phyloP scores from a whole-genome alignment of 2,888 invertebrate genomes.

The Agelastica alni region DNA sequence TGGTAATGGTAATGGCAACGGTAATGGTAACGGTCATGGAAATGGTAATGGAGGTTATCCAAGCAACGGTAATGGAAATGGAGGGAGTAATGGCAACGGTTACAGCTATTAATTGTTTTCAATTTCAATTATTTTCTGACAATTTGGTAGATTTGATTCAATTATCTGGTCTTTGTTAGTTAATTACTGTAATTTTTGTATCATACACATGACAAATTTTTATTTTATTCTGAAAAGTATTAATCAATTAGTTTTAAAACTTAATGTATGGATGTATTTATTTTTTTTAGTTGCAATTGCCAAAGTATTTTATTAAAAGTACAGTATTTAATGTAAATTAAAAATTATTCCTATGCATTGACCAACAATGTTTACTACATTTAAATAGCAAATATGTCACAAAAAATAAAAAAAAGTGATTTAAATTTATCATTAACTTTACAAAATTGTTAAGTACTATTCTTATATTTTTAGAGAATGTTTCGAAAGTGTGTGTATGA shows the following conservation, averaged over 20 bases:
- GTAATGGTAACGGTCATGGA: slow-evolving; percentile 25
- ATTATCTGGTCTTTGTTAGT: slow-evolving; percentile 15
- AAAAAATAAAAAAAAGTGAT: not conserved
- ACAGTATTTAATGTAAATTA: not conserved
- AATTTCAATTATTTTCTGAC: slow-evolving; percentile 28
- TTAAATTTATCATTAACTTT: not conserved
- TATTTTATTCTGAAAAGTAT: not conserved
- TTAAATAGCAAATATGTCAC: not conserved
- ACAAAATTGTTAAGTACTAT: not conserved
- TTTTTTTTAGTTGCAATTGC: not conserved
- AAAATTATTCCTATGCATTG: not conserved
- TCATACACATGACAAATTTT: not conserved
- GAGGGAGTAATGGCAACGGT: slow-evolving; percentile 33
- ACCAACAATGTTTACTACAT: not conserved
- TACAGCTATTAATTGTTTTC: slow-evolving; percentile 26
- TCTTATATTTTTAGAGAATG: not conserved
- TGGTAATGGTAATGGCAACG: slow-evolving; percentile 31
- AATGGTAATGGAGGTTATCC: slow-evolving; percentile 18
- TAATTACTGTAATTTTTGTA: not conserved
- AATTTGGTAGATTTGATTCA: slow-evolving; percentile 20
- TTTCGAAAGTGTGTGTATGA: not conserved
- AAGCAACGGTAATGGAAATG: slow-evolving; percentile 23
- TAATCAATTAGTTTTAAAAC: not conserved
- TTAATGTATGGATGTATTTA: not conserved
- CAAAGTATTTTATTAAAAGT: not conserved